These are phyloP conservation scores for Megaceryle maxima DNA, from an alignment of 2,113 vertebrate genomes.

Conservation along the genomic window DNA sequence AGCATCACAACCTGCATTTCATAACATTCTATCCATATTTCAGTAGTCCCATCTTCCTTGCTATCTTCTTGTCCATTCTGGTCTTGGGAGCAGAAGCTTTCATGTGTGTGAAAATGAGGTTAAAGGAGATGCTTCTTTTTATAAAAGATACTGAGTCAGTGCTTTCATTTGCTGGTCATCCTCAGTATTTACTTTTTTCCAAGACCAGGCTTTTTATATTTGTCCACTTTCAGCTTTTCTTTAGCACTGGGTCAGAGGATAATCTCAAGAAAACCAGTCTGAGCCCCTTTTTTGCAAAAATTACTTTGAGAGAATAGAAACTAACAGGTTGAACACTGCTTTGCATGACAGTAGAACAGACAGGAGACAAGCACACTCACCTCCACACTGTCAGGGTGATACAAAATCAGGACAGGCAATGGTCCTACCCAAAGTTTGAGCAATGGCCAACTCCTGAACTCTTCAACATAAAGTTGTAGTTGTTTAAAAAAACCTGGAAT, in stretches of 20 bases:
- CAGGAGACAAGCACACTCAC: slow-evolving; percentile 62
- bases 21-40: not conserved
- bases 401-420: slow-evolving; percentile 79
- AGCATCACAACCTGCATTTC: not conserved
- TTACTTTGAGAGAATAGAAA: not conserved
- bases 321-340: not conserved
- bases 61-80: not conserved
- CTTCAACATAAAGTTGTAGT: slow-evolving; percentile 33
- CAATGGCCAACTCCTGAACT: slow-evolving; percentile 68
- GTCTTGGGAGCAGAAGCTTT: not conserved
- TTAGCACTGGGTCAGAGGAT: not conserved
- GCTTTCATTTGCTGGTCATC: not conserved
- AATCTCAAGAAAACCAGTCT: not conserved
- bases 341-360: not conserved
- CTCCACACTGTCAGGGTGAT: slow-evolving; percentile 86
- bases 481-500: slow-evolving; percentile 89
- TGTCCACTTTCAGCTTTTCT: not conserved
- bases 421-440: slow-evolving; percentile 90
- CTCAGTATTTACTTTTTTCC: not conserved
- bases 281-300: not conserved
- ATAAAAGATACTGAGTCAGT: not conserved
- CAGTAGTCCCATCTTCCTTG: not conserved
- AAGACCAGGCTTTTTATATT: not conserved
- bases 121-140: not conserved
- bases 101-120: not conserved